A percentile compares a stretch with the other conserved stretches of the same genome.
phyloP scores from a whole-genome alignment of 1,140 invertebrate genomes.

The Meloidogyne chitwoodi region DNA sequence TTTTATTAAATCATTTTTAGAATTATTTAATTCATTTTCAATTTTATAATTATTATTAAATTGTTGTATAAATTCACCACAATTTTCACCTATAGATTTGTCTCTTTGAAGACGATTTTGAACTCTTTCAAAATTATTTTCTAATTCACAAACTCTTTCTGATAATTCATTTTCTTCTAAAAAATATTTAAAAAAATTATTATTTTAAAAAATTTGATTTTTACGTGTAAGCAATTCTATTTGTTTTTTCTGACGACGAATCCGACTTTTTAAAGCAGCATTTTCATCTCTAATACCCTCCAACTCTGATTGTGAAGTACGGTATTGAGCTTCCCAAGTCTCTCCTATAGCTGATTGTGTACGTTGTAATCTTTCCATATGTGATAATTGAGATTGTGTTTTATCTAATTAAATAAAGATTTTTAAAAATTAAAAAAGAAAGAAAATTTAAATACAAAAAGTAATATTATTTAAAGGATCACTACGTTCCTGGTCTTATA shows the following conservation, averaged over 20 bases:
- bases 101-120: background rate
- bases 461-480: too few relatives aligned
- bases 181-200: background rate
- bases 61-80: background rate
- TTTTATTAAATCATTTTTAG: too few relatives aligned
- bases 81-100: background rate
- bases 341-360: conserved; percentile 50
- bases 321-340: conserved; percentile 47
- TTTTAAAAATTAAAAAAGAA: too few relatives aligned
- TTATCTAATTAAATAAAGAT: conserved; percentile 29
- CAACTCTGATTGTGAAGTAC: conserved; percentile 32
- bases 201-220: background rate
- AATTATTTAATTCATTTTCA: background rate
- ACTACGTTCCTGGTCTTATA: too few relatives aligned
- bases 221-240: conserved; percentile 53
- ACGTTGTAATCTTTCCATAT: conserved; percentile 43
- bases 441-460: too few relatives aligned
- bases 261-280: conserved; percentile 45
- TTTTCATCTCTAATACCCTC: conserved; percentile 49
- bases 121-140: conserved; percentile 26
- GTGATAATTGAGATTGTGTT: conserved; percentile 33
- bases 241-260: conserved; percentile 50
- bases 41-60: background rate
- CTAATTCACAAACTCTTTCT: conserved; percentile 26
- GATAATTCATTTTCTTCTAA: conserved; percentile 34